A percentile compares a stretch with the other conserved stretches of the same genome.
Conservation (phyloP, 2,797 vertebrate genomes). For the Buceros bicornis region DNA sequence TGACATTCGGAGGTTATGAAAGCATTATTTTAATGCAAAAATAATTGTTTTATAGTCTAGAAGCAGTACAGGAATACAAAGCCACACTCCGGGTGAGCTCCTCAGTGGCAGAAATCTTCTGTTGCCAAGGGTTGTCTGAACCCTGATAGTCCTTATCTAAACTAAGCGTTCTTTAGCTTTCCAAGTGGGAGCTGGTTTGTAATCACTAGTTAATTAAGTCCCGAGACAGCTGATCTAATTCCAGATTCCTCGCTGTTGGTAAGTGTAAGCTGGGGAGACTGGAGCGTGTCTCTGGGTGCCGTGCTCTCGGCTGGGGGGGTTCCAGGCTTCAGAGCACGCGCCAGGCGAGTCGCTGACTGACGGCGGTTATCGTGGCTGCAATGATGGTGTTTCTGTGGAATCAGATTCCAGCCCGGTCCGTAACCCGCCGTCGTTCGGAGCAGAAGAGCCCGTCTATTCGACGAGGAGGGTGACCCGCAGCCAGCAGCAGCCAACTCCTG, state of each 20-base stretch:
- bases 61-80: not conserved
- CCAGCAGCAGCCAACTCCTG: slow-evolving; percentile 90
- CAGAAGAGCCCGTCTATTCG: slow-evolving; percentile 89
- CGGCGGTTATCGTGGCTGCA: not conserved
- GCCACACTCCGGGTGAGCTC: not conserved
- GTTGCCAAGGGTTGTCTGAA: not conserved
- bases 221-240: not conserved
- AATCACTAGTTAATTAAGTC: not conserved
- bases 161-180: not conserved
- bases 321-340: not conserved
- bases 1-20: not conserved
- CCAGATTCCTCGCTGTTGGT: not conserved
- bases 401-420: slow-evolving; percentile 86
- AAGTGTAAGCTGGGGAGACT: not conserved
- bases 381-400: not conserved
- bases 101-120: too few species aligned
- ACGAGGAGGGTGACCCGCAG: slow-evolving; percentile 93
- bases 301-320: not conserved
- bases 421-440: slow-evolving; percentile 79
- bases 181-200: not conserved
- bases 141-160: not conserved
- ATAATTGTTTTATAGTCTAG: not conserved
- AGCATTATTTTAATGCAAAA: not conserved
- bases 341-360: not conserved
- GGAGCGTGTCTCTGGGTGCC: not conserved